Evolutionary conservation across 2,797 vertebrate species (phyloP).

Genomic region (Agapornis canus): DNA sequence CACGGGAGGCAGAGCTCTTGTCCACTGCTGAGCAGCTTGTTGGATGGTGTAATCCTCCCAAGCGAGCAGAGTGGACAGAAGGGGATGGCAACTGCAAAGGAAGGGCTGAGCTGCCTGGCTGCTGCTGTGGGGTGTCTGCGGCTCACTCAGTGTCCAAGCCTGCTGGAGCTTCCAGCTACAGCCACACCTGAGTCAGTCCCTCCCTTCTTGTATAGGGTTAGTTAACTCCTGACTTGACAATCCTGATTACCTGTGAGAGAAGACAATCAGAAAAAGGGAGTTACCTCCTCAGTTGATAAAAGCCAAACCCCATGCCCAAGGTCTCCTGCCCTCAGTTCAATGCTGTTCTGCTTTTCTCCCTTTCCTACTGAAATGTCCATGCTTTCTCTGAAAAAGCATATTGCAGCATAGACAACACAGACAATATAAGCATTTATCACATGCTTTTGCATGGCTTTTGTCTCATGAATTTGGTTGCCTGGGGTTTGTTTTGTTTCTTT

Average conservation of each 20-base stretch:
- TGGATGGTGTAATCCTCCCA: not conserved
- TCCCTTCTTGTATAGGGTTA: not conserved
- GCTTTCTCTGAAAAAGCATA: not conserved
- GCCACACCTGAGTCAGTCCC: not conserved
- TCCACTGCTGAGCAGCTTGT: not conserved
- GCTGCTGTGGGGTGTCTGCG: accelerated
- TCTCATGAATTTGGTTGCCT: not conserved
- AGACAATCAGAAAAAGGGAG: not conserved
- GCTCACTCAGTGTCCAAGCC: not conserved
- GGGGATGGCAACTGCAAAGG: not conserved
- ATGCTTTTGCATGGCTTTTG: not conserved
- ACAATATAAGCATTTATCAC: accelerated
- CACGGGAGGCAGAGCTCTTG: not conserved
- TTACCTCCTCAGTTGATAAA: not conserved
- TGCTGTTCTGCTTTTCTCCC: not conserved
- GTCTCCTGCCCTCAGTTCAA: not conserved
- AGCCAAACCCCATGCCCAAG: not conserved
- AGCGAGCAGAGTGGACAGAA: not conserved
- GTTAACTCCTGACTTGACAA: not conserved
- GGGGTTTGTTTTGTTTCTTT: not conserved
- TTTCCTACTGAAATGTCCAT: not conserved
- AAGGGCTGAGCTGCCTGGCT: not conserved
- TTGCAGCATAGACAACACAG: not conserved
- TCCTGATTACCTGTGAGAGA: not conserved
- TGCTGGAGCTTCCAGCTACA: accelerated